A percentile compares a stretch with the other conserved stretches of the same genome.
These are phyloP conservation scores for Harpalus rubripes DNA, from an alignment of 2,888 invertebrate genomes.

Conservation along the genomic window DNA sequence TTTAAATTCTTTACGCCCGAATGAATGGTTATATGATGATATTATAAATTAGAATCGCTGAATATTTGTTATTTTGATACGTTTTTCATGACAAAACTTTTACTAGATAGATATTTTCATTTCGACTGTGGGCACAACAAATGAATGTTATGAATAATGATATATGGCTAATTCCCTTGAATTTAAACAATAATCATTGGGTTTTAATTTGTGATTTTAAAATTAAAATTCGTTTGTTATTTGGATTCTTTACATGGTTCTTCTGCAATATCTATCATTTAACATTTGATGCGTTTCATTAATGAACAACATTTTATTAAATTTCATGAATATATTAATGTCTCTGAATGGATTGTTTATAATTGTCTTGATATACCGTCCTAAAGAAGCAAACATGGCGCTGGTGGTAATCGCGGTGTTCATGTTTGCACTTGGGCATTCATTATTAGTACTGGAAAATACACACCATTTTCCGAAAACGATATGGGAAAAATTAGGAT, in stretches of 20 bases:
- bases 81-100: conserved; percentile 1
- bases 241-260: conserved; percentile 16
- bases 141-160: background rate
- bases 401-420: conserved; percentile 17
- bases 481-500: too few species aligned
- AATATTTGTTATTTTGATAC: background rate
- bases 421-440: conserved; percentile 28
- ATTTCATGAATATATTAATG: background rate
- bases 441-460: background rate
- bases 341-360: background rate
- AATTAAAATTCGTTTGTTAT: conserved; percentile 1
- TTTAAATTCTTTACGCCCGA: background rate
- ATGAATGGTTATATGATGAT: conserved; percentile 1
- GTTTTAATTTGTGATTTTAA: conserved; percentile 26
- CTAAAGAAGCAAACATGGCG: background rate
- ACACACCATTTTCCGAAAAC: too few species aligned
- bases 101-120: background rate
- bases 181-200: conserved; percentile 14
- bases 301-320: conserved; percentile 5
- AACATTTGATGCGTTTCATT: conserved; percentile 10
- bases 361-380: conserved; percentile 3
- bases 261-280: background rate
- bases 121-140: background rate
- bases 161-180: background rate
- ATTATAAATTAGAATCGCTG: background rate